Base-by-base conservation (phyloP, 2,113 vertebrate genomes). In the Microcebus ravelobensis region DNA sequence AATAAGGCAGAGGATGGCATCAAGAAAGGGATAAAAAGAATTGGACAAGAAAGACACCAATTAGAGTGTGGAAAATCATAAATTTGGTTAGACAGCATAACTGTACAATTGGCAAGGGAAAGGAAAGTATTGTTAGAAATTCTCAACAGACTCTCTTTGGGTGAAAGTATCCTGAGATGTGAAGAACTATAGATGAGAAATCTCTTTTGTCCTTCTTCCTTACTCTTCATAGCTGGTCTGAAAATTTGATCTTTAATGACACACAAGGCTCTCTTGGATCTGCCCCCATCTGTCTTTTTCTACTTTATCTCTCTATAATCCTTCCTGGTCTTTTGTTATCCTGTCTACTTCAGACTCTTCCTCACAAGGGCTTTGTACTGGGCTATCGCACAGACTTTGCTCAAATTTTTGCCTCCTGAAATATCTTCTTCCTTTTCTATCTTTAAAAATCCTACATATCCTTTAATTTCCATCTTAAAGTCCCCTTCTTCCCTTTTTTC, bases 1-100 rank as follows among this genome's bases (percentile, higher is more conserved):
- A 73, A 65, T 77, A 91, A 92, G 91, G 34, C 29, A 86, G 17
- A 73, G 12, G 39, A 92, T 42, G 73, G 21, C 14, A 61, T 57
- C 23, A 63, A 74, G 34, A 50, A 61, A 70, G 45, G 39, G 82
- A 87, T 76, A 76, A 71, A 91, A 77, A 52, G 29, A 91, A 48
- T 7, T 48, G 8, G 63, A 15, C 36, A 31, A 57, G 63, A 91
- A 85, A 90, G n/a, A 4, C 14, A 71, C 5, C 55, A 20, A 10
- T 20, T 21, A 85, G 31, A 77, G 23, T 23, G 4, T 34, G n/a
- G 59, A 65, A 79, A 57, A 68, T 31, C 36, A 57, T 52, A 68
- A 96, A 84, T 85, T 67, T 97, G 65, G 34, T 96, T 81, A 95
- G 85, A 93, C 12, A 61, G 90, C 91, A 73, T 96, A 97, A 97